A percentile compares a stretch with the other conserved stretches of the same genome.
Conservation (phyloP, 2,113 vertebrate species). For the Hippocampus mohnikei region DNA sequence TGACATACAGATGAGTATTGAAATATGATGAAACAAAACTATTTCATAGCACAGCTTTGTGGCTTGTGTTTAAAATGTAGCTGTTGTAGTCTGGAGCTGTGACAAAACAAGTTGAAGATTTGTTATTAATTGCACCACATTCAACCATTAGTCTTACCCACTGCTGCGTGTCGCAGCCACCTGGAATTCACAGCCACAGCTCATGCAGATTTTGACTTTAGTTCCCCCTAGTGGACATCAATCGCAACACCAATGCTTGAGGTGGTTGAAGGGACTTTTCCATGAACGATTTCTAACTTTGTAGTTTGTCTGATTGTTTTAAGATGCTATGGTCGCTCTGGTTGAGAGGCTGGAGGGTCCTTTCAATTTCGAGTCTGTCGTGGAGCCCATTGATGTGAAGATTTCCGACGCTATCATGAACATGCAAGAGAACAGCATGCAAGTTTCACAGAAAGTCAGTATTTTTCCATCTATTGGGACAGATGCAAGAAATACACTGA, state of each 20-base stretch:
- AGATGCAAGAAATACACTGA: neutral
- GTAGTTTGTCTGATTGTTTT: neutral
- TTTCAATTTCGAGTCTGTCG: constrained; percentile 94
- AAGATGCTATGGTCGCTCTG: constrained; percentile 90
- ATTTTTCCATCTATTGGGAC: neutral
- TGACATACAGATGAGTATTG: too few species aligned
- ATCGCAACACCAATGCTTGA: neutral
- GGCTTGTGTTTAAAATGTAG: neutral
- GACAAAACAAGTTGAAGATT: too few species aligned
- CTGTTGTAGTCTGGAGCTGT: too few species aligned
- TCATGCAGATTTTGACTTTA: constrained; percentile 12
- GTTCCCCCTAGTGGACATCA: constrained; percentile 55
- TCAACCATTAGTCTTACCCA: neutral
- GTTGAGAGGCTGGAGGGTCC: constrained; percentile 92
- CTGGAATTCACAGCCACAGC: neutral
- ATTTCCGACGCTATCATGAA: constrained; percentile 98
- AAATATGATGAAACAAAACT: too few species aligned
- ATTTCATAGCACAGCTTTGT: too few species aligned
- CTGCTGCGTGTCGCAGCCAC: neutral
- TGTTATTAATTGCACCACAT: neutral
- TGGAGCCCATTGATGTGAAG: constrained; percentile 97
- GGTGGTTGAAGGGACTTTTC: neutral
- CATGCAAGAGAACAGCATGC: constrained; percentile 98
- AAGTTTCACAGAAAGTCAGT: constrained; percentile 91
- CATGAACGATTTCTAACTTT: neutral